These are phyloP conservation scores for Leucania comma DNA, from an alignment of 2,888 invertebrate species.

Conservation along the genomic window DNA sequence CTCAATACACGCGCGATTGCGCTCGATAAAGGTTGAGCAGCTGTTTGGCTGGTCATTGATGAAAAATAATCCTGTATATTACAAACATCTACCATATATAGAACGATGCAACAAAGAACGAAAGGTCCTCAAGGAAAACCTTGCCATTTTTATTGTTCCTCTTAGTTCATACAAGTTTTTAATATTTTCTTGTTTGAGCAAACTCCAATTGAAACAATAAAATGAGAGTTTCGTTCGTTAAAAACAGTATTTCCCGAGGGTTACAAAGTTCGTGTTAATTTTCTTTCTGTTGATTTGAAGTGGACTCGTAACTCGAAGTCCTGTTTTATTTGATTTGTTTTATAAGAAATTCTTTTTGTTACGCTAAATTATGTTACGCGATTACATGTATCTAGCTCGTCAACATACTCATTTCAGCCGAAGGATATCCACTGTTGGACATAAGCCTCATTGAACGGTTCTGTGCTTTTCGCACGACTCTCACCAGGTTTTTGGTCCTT, in stretches of 20 bases:
- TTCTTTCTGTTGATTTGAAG: conserved; percentile 27
- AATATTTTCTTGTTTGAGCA: conserved; percentile 29
- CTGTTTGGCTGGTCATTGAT: too few relatives aligned
- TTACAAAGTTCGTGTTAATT: conserved; percentile 39
- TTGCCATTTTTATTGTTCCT: not conserved
- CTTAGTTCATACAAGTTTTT: conserved; percentile 3
- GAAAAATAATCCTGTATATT: too few relatives aligned
- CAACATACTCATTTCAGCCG: too few relatives aligned
- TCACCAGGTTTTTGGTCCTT: too few relatives aligned
- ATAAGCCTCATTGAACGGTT: too few relatives aligned
- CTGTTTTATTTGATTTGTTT: not conserved
- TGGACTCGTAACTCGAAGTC: not conserved
- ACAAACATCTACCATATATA: not conserved
- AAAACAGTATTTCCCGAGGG: conserved; percentile 53
- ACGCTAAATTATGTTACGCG: not conserved
- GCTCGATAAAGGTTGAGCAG: too few relatives aligned
- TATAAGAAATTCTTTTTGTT: not conserved
- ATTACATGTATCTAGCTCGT: too few relatives aligned
- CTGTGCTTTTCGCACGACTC: too few relatives aligned
- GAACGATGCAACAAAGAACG: not conserved
- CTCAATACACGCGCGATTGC: too few relatives aligned
- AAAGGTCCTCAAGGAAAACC: not conserved
- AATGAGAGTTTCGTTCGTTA: conserved; percentile 38
- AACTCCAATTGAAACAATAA: conserved; percentile 41
- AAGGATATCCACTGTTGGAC: too few relatives aligned